Evolutionary conservation across 2,797 vertebrate species (phyloP).

Genomic region (Ammospiza maritima): DNA sequence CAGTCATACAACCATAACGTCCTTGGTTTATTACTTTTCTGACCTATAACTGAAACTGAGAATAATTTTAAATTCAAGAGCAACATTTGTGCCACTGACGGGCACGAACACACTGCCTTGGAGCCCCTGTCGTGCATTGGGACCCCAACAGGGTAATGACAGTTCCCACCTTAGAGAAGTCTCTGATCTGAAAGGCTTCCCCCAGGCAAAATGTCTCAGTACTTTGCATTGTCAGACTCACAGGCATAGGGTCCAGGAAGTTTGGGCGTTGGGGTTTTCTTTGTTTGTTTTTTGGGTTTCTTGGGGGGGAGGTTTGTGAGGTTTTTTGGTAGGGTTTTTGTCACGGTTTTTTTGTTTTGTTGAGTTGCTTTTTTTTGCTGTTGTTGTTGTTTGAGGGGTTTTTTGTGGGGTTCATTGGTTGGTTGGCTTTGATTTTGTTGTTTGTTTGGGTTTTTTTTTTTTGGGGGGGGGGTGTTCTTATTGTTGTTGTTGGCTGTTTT

Average conservation of each 20-base stretch:
- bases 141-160: not conserved
- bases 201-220: not conserved
- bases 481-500: not conserved
- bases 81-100: not conserved
- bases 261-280: accelerated
- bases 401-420: not conserved
- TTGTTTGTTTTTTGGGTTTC: not conserved
- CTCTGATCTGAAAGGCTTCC: not conserved
- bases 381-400: not conserved
- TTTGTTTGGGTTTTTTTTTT: no score
- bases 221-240: not conserved
- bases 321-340: not conserved
- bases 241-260: not conserved
- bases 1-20: not conserved
- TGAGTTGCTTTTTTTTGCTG: no score
- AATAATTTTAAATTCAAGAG: not conserved
- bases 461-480: no score
- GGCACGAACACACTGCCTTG: not conserved
- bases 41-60: not conserved
- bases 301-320: not conserved
- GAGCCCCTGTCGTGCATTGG: not conserved
- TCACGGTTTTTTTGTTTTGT: no score
- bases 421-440: not conserved
- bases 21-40: not conserved
- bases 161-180: not conserved